Percentiles rank a stretch among this genome's conserved stretches.
Conservation (phyloP, 2,113 vertebrate genomes). For the Pimephales promelas region DNA sequence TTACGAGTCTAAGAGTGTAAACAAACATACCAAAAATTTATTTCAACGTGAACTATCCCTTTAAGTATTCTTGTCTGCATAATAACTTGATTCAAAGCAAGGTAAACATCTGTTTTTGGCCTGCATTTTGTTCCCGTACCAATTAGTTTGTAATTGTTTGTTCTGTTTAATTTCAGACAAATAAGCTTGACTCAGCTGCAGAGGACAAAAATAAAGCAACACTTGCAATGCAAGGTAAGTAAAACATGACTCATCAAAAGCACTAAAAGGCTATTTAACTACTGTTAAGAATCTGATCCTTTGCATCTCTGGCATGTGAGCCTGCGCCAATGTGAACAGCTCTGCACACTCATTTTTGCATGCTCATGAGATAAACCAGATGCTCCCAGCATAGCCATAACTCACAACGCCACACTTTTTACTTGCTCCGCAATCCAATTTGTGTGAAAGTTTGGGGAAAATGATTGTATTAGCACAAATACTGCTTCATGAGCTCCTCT, state of each 20-base stretch:
- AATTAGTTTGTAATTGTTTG: neutral
- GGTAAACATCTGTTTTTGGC: neutral
- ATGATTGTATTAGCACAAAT: constrained; percentile 27
- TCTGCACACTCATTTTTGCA: neutral
- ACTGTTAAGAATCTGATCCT: neutral
- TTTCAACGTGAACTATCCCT: too few species aligned
- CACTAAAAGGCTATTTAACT: neutral
- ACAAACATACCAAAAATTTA: too few species aligned
- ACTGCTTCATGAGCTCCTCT: neutral
- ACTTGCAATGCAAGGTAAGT: constrained; percentile 83
- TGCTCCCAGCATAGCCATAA: neutral
- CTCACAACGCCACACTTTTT: neutral
- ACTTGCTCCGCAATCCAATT: neutral
- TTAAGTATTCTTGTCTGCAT: neutral
- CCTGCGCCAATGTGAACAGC: neutral
- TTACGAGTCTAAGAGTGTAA: too few species aligned
- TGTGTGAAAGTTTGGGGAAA: neutral
- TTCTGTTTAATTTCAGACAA: constrained; percentile 79
- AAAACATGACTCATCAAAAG: neutral
- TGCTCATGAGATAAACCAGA: constrained; percentile 2
- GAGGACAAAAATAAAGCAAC: constrained; percentile 75
- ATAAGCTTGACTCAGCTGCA: constrained; percentile 76
- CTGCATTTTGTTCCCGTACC: neutral
- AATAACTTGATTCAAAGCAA: neutral
- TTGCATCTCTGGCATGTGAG: neutral